Evolutionary conservation across 2,888 invertebrate species (phyloP).

Genomic region (Tridacna gigas): DNA sequence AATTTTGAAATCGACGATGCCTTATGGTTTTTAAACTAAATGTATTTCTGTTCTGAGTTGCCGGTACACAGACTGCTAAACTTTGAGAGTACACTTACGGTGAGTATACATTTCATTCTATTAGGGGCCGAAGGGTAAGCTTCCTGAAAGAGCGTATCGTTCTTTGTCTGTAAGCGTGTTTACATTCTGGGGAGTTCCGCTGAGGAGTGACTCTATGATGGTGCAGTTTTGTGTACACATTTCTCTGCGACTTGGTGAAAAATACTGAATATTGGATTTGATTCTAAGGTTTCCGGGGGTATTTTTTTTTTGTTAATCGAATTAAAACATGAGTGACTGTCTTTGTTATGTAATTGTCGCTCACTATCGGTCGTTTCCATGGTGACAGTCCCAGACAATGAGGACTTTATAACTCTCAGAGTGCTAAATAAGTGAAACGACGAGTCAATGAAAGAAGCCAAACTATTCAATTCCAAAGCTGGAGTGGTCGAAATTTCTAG

Average conservation of each 20-base stretch:
- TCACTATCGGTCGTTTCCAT: constrained; percentile 3
- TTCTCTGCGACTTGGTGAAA: background rate
- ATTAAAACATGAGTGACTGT: constrained; percentile 23
- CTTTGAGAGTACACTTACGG: background rate
- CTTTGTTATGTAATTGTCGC: constrained; percentile 10
- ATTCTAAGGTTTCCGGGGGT: background rate
- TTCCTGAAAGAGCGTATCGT: background rate
- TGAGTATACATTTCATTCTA: constrained; percentile 2
- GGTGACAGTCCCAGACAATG: background rate
- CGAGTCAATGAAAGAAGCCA: background rate
- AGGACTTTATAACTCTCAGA: no score
- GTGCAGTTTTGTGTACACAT: constrained; percentile 2
- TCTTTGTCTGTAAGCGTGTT: constrained; percentile 26
- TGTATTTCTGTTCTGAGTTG: no score
- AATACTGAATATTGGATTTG: constrained; percentile 19
- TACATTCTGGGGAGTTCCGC: constrained; percentile 8
- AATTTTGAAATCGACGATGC: no score
- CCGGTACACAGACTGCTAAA: no score
- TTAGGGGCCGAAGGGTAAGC: no score
- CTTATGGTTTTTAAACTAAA: no score
- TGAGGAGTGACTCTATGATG: background rate
- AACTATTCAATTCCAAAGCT: background rate
- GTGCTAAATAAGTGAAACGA: background rate
- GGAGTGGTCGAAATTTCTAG: background rate
- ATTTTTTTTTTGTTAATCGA: background rate